Evolutionary conservation across 53 echinoderm and acorn worm genomes (phyloP), one percentile per base, ranked within the genome.

Genomic region (Echinarachnius parma): DNA sequence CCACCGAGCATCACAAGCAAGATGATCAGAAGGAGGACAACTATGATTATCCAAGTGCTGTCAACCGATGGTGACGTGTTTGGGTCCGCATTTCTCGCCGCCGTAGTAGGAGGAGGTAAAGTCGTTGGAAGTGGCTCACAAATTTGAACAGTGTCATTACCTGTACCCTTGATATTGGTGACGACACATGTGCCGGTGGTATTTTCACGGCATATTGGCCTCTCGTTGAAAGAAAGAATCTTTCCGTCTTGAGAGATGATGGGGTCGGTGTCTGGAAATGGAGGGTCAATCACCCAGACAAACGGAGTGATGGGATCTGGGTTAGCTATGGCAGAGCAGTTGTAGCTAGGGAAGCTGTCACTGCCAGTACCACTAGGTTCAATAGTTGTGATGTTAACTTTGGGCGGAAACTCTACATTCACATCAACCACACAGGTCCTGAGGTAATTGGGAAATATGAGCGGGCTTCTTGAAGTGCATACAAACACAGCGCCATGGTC

Each of bases 71-170:
- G 42, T 65, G 28, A 9, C n/a, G 42, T 39, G 11, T 18, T 18
- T 13, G 10, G 4, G 19, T 18, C 19, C 11, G 19, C 13, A 13
- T 27, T 27, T 57, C 8, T 16, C 28, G 26, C 57, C 23, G 4
- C 57, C 4, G 7, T 39, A 23, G 64, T 64, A 2, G 46, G 26
- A 31, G 66, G 24, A 37, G 70, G 35, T 3, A 24, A 4, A 2
- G 70, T 70, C 20, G 70, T 70, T 9, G 70, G 70, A 3, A 56
- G 28, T 56, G 74, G 74, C 44, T 72, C 74, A 56, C 74, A 72
- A 26, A 72, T 72, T 37, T 56, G 36, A 44, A 28, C 57, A 25
- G 74, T 56, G 56, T 72, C 74, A 56, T 72, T 72, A 8, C 57
- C 58, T 27, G 26, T 56, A 16, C 74, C 74, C 44, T 72, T 72